Evolutionary conservation across 2,113 vertebrate species (phyloP).

Genomic region (Peromyscus leucopus): DNA sequence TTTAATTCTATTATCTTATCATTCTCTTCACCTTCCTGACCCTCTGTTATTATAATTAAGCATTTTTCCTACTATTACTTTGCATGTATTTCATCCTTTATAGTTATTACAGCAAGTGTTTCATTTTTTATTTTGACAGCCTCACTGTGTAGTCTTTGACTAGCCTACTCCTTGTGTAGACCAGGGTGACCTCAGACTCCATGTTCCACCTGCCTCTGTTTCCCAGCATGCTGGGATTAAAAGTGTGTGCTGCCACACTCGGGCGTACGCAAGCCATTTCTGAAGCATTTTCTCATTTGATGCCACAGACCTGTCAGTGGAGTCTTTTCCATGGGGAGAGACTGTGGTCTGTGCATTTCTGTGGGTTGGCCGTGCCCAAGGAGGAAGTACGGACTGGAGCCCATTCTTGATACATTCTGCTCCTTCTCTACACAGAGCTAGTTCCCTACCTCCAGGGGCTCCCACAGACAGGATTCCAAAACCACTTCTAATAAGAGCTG

Average conservation of each 20-base stretch:
- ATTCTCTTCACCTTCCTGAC: neutral
- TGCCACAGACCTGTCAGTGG: neutral
- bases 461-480: accelerated
- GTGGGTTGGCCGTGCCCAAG: neutral
- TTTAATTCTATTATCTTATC: neutral
- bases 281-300: neutral
- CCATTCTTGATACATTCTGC: too few species aligned
- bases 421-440: neutral
- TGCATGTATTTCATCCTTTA: neutral
- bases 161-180: neutral
- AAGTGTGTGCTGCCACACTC: neutral
- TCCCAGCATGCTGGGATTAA: neutral
- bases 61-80: neutral
- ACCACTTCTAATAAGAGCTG: neutral
- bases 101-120: neutral
- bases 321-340: neutral
- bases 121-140: neutral
- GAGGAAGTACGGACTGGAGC: accelerated
- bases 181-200: too few species aligned
- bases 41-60: neutral
- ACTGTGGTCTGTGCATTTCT: neutral
- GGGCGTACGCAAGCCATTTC: neutral
- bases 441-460: neutral
- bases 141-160: neutral
- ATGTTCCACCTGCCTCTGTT: neutral